Evolutionary conservation across 2,113 vertebrate species (phyloP), one percentile per base, ranked within the genome.

Genomic region (Lampris incognitus): DNA sequence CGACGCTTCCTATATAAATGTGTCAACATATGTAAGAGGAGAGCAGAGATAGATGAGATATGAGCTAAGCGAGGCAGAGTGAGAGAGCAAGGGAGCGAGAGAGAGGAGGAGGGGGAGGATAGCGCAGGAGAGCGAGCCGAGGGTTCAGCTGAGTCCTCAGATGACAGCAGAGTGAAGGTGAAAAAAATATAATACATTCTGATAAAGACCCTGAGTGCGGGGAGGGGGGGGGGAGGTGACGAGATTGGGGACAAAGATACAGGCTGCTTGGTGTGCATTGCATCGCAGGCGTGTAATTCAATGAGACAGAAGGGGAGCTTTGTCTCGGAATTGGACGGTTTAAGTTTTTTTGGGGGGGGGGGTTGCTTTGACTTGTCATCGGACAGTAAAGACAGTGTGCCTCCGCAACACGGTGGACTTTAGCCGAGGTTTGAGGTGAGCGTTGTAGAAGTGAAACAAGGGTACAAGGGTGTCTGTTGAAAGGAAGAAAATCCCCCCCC

Each of bases 1-100:
- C 5, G 1, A 11, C 49, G 60, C 66, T 64, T 48, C 68, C n/a
- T 66, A 72, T 76, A 67, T 82, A 76, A 79, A 85, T 69, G 46
- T 76, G 65, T 70, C 69, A 59, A 48, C 71, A 81, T 55, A 76
- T 42, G 69, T 67, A 72, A 84, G 75, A 38, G 48, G 72, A 78
- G 74, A 75, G 51, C 60, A 59, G 69, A 70, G 69, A 69, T 67
- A 78, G 71, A 54, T 73, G 71, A 71, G 68, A 63, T 66, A 39
- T n/a, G n/a, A n/a, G n/a, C n/a, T n/a, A n/a, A n/a, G n/a, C n/a
- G 39, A 71, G 73, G 74, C 66, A 61, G 44, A 71, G 64, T 36
- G 44, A 69, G 66, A 79, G 58, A 73, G 56, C 62, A 11, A 79
- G 76, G 73, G 66, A 76, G 60, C 61, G 48, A 48, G 63, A 72